phyloP scores from a whole-genome alignment of 2,888 invertebrate genomes.

The Diogma glabrata region DNA sequence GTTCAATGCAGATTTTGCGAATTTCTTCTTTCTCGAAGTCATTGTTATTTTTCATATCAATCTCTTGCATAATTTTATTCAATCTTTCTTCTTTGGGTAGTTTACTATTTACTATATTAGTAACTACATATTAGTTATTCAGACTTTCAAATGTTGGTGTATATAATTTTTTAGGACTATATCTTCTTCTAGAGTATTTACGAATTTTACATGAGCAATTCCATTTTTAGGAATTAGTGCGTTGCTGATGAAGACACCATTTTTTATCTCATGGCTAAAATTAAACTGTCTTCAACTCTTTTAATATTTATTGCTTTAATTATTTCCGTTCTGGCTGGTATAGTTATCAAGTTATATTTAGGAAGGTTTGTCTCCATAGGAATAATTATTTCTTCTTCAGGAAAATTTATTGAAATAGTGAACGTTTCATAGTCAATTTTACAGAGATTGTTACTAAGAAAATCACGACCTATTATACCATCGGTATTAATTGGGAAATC shows the following conservation, averaged over 20 bases:
- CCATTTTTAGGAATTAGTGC: slow-evolving; percentile 1
- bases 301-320: not conserved
- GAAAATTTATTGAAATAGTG: not conserved
- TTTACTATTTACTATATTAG: not conserved
- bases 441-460: not conserved
- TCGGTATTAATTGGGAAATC: not conserved
- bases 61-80: not conserved
- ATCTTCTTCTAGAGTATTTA: not conserved
- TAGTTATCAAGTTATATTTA: not conserved
- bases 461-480: not conserved
- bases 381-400: not conserved
- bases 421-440: not conserved
- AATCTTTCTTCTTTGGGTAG: not conserved
- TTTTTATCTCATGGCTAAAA: not conserved
- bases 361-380: not conserved
- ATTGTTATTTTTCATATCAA: not conserved
- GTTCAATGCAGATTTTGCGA: no score
- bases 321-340: not conserved
- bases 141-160: not conserved
- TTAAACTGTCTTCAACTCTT: not conserved
- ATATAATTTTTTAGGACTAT: not conserved
- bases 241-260: not conserved
- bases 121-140: not conserved
- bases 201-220: not conserved
- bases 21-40: not conserved